phyloP scores from a whole-genome alignment of 2,888 invertebrate genomes.

The Sminthurides aquaticus region DNA sequence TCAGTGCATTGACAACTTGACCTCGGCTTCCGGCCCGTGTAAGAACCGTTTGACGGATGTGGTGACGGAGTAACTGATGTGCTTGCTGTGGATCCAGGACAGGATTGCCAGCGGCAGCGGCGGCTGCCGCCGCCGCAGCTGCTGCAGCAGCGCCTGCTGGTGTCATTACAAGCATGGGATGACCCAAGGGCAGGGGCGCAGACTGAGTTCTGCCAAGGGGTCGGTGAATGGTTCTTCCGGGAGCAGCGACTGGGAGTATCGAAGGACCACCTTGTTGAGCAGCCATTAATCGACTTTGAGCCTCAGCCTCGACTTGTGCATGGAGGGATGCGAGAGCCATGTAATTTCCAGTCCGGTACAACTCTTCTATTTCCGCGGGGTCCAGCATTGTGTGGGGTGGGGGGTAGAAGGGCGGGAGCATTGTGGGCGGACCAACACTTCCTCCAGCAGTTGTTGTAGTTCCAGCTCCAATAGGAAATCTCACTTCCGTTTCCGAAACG shows the following conservation, averaged over 20 bases:
- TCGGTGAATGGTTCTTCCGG: conserved; percentile 51
- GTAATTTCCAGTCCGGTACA: conserved; percentile 48
- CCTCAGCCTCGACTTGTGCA: conserved; percentile 49
- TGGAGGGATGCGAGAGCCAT: conserved; percentile 38
- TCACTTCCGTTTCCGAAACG: conserved; percentile 71
- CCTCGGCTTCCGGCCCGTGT: conserved; percentile 60
- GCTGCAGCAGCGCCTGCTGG: conserved; percentile 30
- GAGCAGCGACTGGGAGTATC: not conserved
- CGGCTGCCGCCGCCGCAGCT: conserved; percentile 27
- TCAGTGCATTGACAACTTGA: conserved; percentile 47
- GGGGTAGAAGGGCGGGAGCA: conserved; percentile 60
- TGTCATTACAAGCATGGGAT: conserved; percentile 61
- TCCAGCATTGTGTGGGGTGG: conserved; percentile 48
- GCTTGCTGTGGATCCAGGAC: conserved; percentile 44
- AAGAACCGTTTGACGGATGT: conserved; percentile 78
- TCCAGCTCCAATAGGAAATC: conserved; percentile 58
- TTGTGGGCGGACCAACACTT: conserved; percentile 51
- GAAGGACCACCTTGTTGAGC: conserved; percentile 4
- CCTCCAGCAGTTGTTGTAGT: conserved; percentile 46
- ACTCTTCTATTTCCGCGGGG: conserved; percentile 42
- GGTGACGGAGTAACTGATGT: conserved; percentile 52
- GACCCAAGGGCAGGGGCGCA: conserved; percentile 80
- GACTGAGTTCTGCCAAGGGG: conserved; percentile 82
- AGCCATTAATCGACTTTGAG: conserved; percentile 49
- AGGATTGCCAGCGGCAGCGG: conserved; percentile 48